Evolutionary conservation across 1,140 invertebrate genomes (phyloP), one percentile per base, ranked within the genome.

Genomic region (Leptinotarsa defecta): DNA sequence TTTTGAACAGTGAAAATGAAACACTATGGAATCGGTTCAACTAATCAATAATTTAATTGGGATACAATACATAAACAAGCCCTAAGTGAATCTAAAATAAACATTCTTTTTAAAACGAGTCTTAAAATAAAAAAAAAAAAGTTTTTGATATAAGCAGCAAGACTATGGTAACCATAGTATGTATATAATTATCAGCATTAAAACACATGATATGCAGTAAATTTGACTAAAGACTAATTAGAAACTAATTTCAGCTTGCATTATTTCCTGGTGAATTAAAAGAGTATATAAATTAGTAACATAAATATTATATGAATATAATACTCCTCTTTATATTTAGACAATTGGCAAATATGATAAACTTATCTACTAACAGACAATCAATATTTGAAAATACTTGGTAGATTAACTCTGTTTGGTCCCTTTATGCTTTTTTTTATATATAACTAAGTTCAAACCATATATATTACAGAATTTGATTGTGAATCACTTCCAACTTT

Each of bases 21-120:
- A 68, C 67, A 68, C 6, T 34, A 8, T 22, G 1, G 5, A 11
- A 68, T 34, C 67, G 67, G 64, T 43, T 68, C 3, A 68, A 68
- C 67, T 68, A 68, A 65, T 65, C 13, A 65, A 68, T 68, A 68
- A 68, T 68, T 68, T 68, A 68, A 48, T 68, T 68, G 43, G 13
- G 43, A 68, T 68, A 68, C 24, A 68, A 43, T 65, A 20, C 24
- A 65, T 19, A 22, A 65, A 34, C 24, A 68, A 68, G 67, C 67
- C 67, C 43, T 68, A 68, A 68, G 24, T 34, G n/a, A 68, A 43
- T 68, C 34, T 43, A 68, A 68, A 43, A 68, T 68, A 22, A 68
- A 68, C 43, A 43, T 43, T 15, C 63, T 65, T 20, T 22, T 22
- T 6, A 65, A 22, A 22, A 65, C 4, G 13, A 19, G 19, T 65